Percentiles rank a stretch among this genome's conserved stretches.
Evolutionary conservation across 1,140 invertebrate genomes (phyloP).

Genomic region (Drosophila navojoa): DNA sequence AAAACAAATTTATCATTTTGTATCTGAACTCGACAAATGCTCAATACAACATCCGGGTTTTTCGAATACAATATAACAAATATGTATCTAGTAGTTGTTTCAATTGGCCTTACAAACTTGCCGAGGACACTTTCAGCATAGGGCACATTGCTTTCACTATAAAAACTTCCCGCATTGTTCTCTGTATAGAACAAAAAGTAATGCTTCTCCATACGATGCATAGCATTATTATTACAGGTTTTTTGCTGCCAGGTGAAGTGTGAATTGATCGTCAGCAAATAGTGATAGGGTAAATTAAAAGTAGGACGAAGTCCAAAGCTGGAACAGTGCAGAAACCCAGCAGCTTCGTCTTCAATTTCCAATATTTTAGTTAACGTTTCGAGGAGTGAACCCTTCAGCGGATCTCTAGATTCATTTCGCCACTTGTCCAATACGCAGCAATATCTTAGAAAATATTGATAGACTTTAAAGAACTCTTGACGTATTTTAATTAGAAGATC

Average conservation of each 20-base stretch:
- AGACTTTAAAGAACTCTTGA: conserved; percentile 88
- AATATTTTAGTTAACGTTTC: conserved; percentile 55
- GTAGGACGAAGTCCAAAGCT: conserved; percentile 28
- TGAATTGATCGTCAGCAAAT: conserved; percentile 45
- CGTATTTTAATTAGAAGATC: conserved; percentile 89
- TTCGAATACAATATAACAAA: conserved; percentile 67
- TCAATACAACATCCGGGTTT: conserved; percentile 55
- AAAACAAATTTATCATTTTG: conserved; percentile 49
- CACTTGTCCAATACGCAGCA: conserved; percentile 54
- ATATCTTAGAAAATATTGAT: conserved; percentile 54
- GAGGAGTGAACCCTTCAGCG: conserved; percentile 7
- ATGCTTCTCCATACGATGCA: conserved; percentile 43
- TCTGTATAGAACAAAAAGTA: conserved; percentile 61
- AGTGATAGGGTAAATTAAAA: conserved; percentile 42
- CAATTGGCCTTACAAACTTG: conserved; percentile 54
- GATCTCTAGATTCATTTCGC: conserved; percentile 9
- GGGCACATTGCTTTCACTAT: conserved; percentile 16
- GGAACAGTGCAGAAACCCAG: conserved; percentile 43
- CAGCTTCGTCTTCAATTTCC: conserved; percentile 46
- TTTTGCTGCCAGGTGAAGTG: conserved; percentile 53
- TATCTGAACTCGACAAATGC: conserved; percentile 49
- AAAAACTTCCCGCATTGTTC: conserved; percentile 34
- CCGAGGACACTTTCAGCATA: conserved; percentile 50
- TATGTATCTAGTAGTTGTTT: conserved; percentile 52
- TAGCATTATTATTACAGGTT: not conserved